These are phyloP conservation scores for Athalia circularis DNA, from an alignment of 2,888 invertebrate genomes.

Conservation along the genomic window DNA sequence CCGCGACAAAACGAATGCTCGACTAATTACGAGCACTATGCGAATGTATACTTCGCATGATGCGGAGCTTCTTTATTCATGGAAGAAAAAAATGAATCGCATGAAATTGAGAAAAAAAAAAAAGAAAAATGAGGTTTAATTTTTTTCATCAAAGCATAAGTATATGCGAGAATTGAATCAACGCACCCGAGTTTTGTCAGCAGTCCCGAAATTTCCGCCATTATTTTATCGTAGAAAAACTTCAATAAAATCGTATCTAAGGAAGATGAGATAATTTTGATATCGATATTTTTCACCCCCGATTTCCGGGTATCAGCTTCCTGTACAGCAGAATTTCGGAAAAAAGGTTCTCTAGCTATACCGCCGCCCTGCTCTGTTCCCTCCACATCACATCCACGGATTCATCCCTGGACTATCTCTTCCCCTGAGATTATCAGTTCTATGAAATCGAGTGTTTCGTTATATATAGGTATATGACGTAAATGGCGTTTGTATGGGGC, in stretches of 20 bases:
- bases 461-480: conserved; percentile 25
- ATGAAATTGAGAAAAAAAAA: conserved; percentile 14
- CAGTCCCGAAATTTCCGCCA: too few species aligned
- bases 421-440: conserved; percentile 39
- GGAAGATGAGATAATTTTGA: too few species aligned
- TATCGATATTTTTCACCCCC: too few species aligned
- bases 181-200: not conserved
- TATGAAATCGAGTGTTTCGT: conserved; percentile 38
- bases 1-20: conserved; percentile 35
- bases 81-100: not conserved
- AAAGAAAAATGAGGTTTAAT: not conserved
- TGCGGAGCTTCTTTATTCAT: not conserved
- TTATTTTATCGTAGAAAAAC: too few species aligned
- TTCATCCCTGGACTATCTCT: conserved; percentile 38
- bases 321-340: too few species aligned
- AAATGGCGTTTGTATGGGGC: not conserved
- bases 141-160: not conserved
- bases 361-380: too few species aligned
- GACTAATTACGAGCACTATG: conserved; percentile 18
- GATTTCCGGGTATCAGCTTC: too few species aligned
- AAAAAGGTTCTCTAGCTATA: too few species aligned
- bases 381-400: not conserved
- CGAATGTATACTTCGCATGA: not conserved
- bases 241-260: too few species aligned
- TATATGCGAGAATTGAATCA: conserved; percentile 4